Evolutionary conservation across 2,797 vertebrate genomes (phyloP), one percentile per base, ranked within the genome.

Genomic region (Hydrolagus colliei): DNA sequence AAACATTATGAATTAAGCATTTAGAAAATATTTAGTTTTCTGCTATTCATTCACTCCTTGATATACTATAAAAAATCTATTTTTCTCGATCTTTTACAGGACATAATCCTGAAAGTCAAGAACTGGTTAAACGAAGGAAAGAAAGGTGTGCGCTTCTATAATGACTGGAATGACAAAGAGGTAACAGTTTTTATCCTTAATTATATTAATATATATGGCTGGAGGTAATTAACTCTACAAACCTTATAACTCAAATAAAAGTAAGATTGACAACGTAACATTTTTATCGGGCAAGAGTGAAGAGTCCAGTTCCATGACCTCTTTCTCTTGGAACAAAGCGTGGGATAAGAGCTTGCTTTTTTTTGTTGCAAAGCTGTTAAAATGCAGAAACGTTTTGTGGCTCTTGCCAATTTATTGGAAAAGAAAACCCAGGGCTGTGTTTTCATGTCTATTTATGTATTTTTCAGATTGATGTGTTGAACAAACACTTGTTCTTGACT

Each of bases 61-160:
- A 94, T 94, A 91, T 94, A 90, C 91, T 93, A 93, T 93, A 94
- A 93, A 96, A 93, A 94, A 91, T 95, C 93, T 93, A 95, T 78
- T 92, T 94, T 94, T 95, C 93, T 95, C 94, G 93, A 94, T 96
- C 91, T 91, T 92, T 89, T 90, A 79, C 94, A 99, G 97, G 98
- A 98, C 73, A 93, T 97, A 94, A 98, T 98, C 95, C 97, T 96
- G 94, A 97, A 97, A 97, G 97, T 97, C 94, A 97, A 97, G 95
- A 96, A 93, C 93, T 96, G 96, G 96, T 94, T 98, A 90, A 91
- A 94, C 92, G 96, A 98, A 93, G 95, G 98, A 94, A 98, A 97
- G 95, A 97, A 97, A 92, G 95, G 95, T 90, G 93, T 97, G 88
- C 95, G 95, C 88, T 96, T 95, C 95, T 96, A 94, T 94, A 96